Evolutionary conservation across 2,113 vertebrate species (phyloP).

Genomic region (Clarias macrocephalus): DNA sequence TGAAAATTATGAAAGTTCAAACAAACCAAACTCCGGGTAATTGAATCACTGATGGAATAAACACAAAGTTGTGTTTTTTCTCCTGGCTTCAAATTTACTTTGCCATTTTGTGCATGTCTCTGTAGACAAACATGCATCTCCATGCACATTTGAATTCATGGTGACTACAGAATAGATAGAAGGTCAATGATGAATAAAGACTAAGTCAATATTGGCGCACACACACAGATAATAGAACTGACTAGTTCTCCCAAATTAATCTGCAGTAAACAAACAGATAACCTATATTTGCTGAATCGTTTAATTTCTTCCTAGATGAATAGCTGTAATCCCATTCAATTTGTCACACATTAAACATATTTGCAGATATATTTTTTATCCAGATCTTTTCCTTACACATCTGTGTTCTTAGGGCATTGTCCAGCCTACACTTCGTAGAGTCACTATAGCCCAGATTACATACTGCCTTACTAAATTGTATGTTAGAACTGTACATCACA

Average conservation of each 20-base stretch:
- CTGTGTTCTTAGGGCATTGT: not conserved
- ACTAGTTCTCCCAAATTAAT: slow-evolving; percentile 25
- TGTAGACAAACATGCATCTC: slow-evolving; percentile 12
- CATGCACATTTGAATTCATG: not conserved
- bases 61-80: slow-evolving; percentile 64
- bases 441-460: not conserved
- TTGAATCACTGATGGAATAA: slow-evolving; percentile 70
- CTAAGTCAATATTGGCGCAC: slow-evolving; percentile 40
- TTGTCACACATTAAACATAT: not conserved
- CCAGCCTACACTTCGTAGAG: not conserved
- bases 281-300: not conserved
- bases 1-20: slow-evolving; percentile 68
- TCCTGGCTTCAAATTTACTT: slow-evolving; percentile 64
- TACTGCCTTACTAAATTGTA: not conserved
- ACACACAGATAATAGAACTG: slow-evolving; percentile 27
- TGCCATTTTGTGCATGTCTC: slow-evolving; percentile 51
- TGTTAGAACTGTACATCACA: not conserved
- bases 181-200: slow-evolving; percentile 18
- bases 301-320: not conserved
- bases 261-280: slow-evolving; percentile 23
- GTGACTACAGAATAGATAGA: not conserved
- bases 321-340: not conserved
- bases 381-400: not conserved
- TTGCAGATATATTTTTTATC: not conserved
- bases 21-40: slow-evolving; percentile 68